phyloP scores from a whole-genome alignment of 2,113 vertebrate genomes.

The Cochlearius cochlearius region DNA sequence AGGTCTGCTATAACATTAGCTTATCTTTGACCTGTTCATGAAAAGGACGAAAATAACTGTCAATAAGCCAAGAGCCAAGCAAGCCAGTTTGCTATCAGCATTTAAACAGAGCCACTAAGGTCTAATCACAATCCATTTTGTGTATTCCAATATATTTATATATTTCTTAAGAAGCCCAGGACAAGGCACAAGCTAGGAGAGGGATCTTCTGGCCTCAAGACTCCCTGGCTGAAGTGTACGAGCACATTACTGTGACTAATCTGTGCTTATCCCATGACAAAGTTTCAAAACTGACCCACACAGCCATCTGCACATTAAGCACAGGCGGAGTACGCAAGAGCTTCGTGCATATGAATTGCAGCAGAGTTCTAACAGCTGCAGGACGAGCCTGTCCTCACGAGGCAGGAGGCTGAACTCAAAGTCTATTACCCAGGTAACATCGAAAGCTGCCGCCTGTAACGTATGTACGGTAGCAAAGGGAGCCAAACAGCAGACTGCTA shows the following conservation, averaged over 20 bases:
- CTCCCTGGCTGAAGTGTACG: rapidly evolving
- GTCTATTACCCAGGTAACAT: background rate
- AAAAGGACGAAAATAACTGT: background rate
- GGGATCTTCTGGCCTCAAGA: background rate
- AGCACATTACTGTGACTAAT: background rate
- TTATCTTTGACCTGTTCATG: background rate
- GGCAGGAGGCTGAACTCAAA: background rate
- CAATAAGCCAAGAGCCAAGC: background rate
- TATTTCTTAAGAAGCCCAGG: background rate
- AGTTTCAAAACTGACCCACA: background rate
- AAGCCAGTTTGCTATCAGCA: background rate
- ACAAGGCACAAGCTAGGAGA: background rate
- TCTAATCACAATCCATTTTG: background rate
- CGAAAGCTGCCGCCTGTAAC: background rate
- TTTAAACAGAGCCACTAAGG: background rate
- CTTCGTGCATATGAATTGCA: rapidly evolving
- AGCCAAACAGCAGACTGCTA: background rate
- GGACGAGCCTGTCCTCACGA: background rate
- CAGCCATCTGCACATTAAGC: rapidly evolving
- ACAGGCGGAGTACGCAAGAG: rapidly evolving
- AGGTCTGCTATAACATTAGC: background rate
- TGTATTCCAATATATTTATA: background rate
- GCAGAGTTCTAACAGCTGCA: background rate
- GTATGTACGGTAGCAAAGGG: background rate
- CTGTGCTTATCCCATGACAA: rapidly evolving